Conservation (phyloP, 2,888 invertebrate species). For the Andrena bucephala region DNA sequence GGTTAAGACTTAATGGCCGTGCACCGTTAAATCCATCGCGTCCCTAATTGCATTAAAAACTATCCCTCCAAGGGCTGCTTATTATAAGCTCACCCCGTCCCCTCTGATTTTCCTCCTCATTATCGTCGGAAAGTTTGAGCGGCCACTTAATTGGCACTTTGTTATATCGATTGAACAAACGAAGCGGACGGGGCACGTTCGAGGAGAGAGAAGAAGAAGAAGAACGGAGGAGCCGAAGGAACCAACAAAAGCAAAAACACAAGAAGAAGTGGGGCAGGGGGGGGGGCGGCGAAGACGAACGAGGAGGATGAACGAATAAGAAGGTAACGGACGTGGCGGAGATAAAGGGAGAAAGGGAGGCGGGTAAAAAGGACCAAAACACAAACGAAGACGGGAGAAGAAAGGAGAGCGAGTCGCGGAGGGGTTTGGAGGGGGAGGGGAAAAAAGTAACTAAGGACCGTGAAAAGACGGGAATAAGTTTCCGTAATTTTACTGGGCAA, state of each 20-base stretch:
- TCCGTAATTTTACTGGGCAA: conserved; percentile 62
- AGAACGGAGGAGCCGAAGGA: not conserved
- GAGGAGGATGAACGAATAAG: not conserved
- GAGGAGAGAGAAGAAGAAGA: not conserved
- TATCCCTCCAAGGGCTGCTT: conserved; percentile 25
- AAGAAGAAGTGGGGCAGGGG: no score
- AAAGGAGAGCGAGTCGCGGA: not conserved
- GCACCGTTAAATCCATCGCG: conserved; percentile 37
- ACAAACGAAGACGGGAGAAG: not conserved
- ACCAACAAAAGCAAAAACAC: conserved; percentile 1
- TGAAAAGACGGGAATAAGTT: conserved; percentile 47
- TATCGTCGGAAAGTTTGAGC: conserved; percentile 51
- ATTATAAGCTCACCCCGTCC: conserved; percentile 31
- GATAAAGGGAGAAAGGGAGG: not conserved
- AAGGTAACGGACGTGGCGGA: not conserved
- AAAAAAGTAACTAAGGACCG: conserved; percentile 18
- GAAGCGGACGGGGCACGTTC: conserved; percentile 30
- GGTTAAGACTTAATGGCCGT: conserved; percentile 26
- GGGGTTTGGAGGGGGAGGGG: not conserved
- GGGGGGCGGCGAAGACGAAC: not conserved
- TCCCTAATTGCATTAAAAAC: conserved; percentile 49
- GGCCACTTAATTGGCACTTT: conserved; percentile 54
- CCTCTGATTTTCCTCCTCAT: conserved; percentile 49
- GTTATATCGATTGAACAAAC: conserved; percentile 55
- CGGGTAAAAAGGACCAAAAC: not conserved